Percentiles rank a stretch among this genome's conserved stretches.
Conservation (phyloP, 2,888 invertebrate species). For the Onthophagus sagittarius region DNA sequence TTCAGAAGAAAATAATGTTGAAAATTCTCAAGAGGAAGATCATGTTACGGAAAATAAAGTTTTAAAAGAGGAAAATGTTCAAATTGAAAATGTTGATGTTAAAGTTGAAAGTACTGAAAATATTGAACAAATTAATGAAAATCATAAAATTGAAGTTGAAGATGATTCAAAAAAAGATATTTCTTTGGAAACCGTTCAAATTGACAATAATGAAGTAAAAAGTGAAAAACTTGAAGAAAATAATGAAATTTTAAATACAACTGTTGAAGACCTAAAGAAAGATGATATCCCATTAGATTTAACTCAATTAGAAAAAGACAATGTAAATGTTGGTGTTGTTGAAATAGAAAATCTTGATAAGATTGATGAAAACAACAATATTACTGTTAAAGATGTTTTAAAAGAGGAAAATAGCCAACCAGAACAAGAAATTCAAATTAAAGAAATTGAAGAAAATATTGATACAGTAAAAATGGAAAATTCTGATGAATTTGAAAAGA, state of each 20-base stretch:
- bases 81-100: background rate
- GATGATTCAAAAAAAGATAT: background rate
- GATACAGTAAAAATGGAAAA: background rate
- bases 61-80: background rate
- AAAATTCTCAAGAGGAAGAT: background rate
- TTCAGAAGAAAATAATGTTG: background rate
- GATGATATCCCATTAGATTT: background rate
- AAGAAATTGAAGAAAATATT: background rate
- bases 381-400: no score
- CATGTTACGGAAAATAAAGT: background rate
- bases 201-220: background rate
- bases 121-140: background rate
- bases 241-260: background rate
- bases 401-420: background rate
- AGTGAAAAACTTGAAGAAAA: background rate
- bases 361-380: no score
- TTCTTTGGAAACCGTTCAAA: background rate
- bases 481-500: constrained; percentile 10
- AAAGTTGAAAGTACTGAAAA: background rate
- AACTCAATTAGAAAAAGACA: background rate
- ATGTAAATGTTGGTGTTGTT: background rate
- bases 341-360: background rate
- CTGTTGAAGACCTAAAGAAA: background rate
- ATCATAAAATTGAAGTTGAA: background rate
- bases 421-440: no score